These are phyloP conservation scores for Helicoverpa armigera DNA, from an alignment of 1,140 invertebrate species.

Conservation along the genomic window DNA sequence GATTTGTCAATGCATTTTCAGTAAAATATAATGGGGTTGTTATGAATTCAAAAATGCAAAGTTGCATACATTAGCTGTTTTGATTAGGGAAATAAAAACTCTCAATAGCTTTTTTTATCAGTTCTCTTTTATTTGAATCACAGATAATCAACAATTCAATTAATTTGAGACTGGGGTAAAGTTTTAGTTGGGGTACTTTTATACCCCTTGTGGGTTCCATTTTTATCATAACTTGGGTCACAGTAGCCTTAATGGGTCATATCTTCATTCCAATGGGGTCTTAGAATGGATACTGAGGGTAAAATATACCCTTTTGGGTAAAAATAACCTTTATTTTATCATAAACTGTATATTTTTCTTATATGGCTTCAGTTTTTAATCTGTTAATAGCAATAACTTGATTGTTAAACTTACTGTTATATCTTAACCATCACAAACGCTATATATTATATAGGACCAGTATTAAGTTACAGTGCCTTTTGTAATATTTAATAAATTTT, in stretches of 20 bases:
- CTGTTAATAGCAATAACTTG: constrained; percentile 10
- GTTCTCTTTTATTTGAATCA: not conserved
- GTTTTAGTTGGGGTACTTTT: not conserved
- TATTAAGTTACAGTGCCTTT: constrained; percentile 55
- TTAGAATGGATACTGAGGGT: not conserved
- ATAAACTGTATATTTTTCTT: constrained; percentile 38
- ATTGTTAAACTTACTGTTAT: constrained; percentile 33
- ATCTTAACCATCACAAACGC: constrained; percentile 40
- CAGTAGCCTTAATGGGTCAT: not conserved
- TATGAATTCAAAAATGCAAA: too few relatives aligned
- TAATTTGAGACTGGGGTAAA: constrained; percentile 7
- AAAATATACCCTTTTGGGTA: too few relatives aligned
- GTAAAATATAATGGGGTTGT: too few relatives aligned
- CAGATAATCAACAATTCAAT: not conserved
- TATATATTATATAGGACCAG: constrained; percentile 41
- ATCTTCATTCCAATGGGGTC: not conserved
- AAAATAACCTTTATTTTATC: not conserved
- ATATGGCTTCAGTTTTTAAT: not conserved
- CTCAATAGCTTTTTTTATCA: not conserved
- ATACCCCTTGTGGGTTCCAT: not conserved
- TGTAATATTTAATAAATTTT: constrained; percentile 56
- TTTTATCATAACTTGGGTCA: not conserved
- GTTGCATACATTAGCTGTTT: too few relatives aligned
- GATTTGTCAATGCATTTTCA: not conserved
- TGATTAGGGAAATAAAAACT: too few relatives aligned